phyloP scores from a whole-genome alignment of 2,113 vertebrate genomes.

The Entomyzon cyanotis region DNA sequence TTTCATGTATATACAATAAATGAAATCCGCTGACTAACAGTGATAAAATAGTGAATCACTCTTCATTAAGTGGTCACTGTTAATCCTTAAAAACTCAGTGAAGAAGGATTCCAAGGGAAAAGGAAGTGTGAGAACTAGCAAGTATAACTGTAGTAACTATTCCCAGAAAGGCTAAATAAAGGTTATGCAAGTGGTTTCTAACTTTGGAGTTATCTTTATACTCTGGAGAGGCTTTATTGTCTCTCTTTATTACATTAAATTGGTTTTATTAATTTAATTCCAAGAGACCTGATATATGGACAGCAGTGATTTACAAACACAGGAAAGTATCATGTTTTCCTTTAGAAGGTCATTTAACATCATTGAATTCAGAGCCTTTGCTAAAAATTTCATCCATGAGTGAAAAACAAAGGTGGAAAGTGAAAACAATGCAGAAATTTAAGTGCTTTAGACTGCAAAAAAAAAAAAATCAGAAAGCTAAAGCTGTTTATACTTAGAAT shows the following conservation, averaged over 20 bases:
- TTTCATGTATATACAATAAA: neutral
- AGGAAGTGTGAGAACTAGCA: neutral
- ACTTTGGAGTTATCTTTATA: neutral
- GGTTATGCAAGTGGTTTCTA: neutral
- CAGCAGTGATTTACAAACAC: neutral
- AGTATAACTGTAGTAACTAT: neutral
- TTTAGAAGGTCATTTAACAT: neutral
- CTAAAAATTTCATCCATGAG: neutral
- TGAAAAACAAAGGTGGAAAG: neutral
- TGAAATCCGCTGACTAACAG: neutral
- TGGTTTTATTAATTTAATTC: neutral
- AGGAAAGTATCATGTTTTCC: neutral
- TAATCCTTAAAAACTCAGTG: neutral
- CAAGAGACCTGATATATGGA: neutral
- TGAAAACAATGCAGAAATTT: neutral
- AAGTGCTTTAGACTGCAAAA: neutral
- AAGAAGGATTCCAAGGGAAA: neutral
- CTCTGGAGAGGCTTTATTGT: neutral
- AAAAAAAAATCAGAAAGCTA: neutral
- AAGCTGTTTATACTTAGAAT: neutral
- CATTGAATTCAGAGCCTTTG: neutral
- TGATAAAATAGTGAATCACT: neutral
- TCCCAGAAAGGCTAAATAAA: neutral
- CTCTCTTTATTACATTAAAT: neutral
- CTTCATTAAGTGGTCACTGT: neutral